These are phyloP conservation scores for Nanorana parkeri DNA, from an alignment of 2,113 vertebrate species.

Conservation along the genomic window DNA sequence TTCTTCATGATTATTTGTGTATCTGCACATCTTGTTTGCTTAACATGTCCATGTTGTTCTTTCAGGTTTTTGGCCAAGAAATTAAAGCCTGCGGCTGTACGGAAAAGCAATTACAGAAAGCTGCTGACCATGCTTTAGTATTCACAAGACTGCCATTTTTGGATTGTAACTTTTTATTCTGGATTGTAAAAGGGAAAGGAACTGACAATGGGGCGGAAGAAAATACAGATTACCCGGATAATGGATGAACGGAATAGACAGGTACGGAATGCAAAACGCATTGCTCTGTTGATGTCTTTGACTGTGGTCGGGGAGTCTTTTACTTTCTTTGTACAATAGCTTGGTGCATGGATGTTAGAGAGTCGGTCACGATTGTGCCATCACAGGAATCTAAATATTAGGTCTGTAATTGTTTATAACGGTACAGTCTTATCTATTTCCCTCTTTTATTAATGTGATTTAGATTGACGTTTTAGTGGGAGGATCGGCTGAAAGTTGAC, in stretches of 20 bases:
- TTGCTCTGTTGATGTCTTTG: not conserved
- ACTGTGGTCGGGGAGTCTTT: no score
- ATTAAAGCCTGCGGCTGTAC: slow-evolving; percentile 63
- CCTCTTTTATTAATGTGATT: no score
- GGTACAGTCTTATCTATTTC: no score
- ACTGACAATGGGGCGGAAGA: slow-evolving; percentile 95
- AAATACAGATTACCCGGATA: slow-evolving; percentile 99
- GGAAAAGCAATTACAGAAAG: slow-evolving; percentile 58
- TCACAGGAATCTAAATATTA: no score
- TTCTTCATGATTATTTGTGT: not conserved
- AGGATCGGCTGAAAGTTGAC: no score
- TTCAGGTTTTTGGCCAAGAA: slow-evolving; percentile 68
- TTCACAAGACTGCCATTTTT: slow-evolving; percentile 71
- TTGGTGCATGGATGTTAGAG: no score
- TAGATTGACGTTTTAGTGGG: no score
- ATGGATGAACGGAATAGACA: slow-evolving; percentile 99
- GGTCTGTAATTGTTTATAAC: no score
- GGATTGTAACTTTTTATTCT: slow-evolving; percentile 81
- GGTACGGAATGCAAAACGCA: slow-evolving; percentile 74
- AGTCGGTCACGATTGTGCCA: no score
- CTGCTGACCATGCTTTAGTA: slow-evolving; percentile 49
- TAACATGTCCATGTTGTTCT: slow-evolving; percentile 53
- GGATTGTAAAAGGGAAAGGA: slow-evolving; percentile 80
- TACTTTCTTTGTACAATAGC: no score
- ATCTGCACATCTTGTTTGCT: not conserved